Base-by-base conservation (phyloP, 2,888 invertebrate species). In the Sarcophaga rosellei region DNA sequence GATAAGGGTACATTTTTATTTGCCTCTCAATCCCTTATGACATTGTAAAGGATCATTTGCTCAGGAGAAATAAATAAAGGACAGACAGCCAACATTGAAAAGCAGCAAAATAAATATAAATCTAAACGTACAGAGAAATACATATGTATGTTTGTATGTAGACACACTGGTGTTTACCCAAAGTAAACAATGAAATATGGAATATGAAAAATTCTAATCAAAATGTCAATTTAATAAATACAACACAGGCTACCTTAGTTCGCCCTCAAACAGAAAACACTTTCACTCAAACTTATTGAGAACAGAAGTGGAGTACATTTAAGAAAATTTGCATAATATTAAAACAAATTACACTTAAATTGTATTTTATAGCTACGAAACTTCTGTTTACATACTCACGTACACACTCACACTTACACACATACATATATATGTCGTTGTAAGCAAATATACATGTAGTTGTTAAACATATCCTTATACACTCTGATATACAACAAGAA, bases 1-100 rank as follows among this genome's bases (percentile, higher is more conserved):
- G 89, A 90, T 88, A 88, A 89, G 90, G 90, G 89, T 90, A 84
- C 68, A 25, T 45, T 62, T 70, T 61, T 23, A 17, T 53, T 21
- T 23, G n/a, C n/a, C 47, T 70, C 57, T 23, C 59, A 57, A 45
- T 45, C 44, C 15, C 45, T 65, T 15, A 66, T 65, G 20, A 3
- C 20, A 65, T 21, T 73, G 47, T 53, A 35, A 65, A 20, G 63
- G 53, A 73, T 53, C 53, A 68, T 73, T 53, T 63, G 44, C 65
- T 21, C 45, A 35, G 44, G 21, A 61, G 45, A n/a, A 21, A 57
- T 57, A 80, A 12, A 59, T 47, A n/a, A 23, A 47, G 17, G 11
- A 63, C 12, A 4, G 53, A 12, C 53, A 53, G 53, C 0, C 53
- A 47, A 15, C 47, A 21, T 17, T 53, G 53, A 57, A 69, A 21